phyloP scores from a whole-genome alignment of 1,140 invertebrate genomes.

The Tetragnatha versicolor region DNA sequence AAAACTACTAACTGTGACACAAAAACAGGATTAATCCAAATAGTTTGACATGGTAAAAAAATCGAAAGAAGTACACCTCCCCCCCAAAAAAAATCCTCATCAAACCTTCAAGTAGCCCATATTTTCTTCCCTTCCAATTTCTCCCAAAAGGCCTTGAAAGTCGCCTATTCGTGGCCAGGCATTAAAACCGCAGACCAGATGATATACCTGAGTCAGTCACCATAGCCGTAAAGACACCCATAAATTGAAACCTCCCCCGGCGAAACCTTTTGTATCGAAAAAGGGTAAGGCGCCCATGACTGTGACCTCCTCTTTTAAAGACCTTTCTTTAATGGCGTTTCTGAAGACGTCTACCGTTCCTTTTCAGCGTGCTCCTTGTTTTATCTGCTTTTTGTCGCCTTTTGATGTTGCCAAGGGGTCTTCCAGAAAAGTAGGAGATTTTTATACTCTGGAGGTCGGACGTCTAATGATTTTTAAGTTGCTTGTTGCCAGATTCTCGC shows the following conservation, averaged over 20 bases:
- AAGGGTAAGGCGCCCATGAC: conserved; percentile 46
- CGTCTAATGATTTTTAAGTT: conserved; percentile 41
- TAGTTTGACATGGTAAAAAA: too few relatives aligned
- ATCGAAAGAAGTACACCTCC: too few relatives aligned
- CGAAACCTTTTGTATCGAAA: conserved; percentile 49
- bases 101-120: too few relatives aligned
- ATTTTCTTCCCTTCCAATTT: too few relatives aligned
- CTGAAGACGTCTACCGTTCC: conserved; percentile 31
- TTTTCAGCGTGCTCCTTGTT: background rate
- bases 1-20: too few relatives aligned
- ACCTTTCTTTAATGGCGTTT: conserved; percentile 48
- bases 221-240: conserved; percentile 43
- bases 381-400: background rate
- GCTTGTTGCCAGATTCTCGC: conserved; percentile 5
- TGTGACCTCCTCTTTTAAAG: conserved; percentile 36
- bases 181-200: background rate
- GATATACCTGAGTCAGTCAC: conserved; percentile 49
- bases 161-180: background rate
- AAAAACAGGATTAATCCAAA: too few relatives aligned
- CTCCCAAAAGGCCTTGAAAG: too few relatives aligned
- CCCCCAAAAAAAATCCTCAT: too few relatives aligned
- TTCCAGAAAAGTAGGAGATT: too few relatives aligned
- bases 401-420: too few relatives aligned
- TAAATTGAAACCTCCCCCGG: conserved; percentile 45
- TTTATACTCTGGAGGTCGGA: conserved; percentile 3